phyloP scores from a whole-genome alignment of 37 sponge, comb jelly and placozoan genomes.

The Chondrilla cf. caribensis region DNA sequence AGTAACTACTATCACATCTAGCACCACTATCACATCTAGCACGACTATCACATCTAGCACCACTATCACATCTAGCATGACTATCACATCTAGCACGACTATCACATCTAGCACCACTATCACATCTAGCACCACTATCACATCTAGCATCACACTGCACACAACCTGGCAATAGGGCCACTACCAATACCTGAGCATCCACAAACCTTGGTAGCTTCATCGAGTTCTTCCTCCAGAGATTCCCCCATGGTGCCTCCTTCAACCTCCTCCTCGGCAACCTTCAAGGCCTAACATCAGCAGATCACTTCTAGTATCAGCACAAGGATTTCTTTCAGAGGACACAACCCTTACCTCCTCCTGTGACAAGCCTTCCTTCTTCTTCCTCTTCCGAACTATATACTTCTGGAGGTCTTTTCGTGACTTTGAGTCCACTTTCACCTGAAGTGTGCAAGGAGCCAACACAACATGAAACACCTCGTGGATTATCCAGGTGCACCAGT shows the following conservation, averaged over 20 bases:
- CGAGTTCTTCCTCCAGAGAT: constrained; percentile 50
- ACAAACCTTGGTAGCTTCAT: constrained; percentile 50
- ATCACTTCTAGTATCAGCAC: background rate
- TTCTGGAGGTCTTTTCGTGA: constrained; percentile 71
- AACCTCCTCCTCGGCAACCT: constrained; percentile 21
- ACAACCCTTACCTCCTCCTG: constrained; percentile 36
- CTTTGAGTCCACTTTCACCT: constrained; percentile 91
- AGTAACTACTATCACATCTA: too few species aligned
- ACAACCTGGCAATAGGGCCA: too few species aligned
- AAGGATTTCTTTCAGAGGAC: background rate
- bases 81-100: too few species aligned
- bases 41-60: too few species aligned
- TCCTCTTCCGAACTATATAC: constrained; percentile 68
- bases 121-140: too few species aligned
- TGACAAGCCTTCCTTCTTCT: constrained; percentile 18
- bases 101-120: too few species aligned
- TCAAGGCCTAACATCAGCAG: background rate
- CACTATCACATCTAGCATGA: too few species aligned
- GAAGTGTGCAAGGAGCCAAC: background rate
- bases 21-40: too few species aligned
- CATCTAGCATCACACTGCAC: too few species aligned
- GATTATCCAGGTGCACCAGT: too few species aligned
- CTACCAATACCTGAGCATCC: too few species aligned
- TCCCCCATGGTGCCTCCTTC: constrained; percentile 25
- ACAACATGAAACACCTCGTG: too few species aligned